Evolutionary conservation across 1,140 invertebrate species (phyloP), one percentile per base, ranked within the genome.

Genomic region (Ceratina japonica): DNA sequence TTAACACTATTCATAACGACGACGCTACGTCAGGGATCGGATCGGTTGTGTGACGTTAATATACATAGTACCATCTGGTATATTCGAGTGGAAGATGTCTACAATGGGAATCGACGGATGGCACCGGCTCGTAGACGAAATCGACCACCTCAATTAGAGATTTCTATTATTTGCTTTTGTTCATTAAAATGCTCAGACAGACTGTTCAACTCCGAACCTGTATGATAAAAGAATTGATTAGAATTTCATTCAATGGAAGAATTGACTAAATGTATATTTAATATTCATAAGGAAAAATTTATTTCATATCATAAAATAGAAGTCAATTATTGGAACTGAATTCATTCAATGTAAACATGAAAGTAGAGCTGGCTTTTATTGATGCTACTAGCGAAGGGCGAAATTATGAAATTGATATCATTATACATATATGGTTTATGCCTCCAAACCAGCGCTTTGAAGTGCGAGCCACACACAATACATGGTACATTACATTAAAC

Each of bases 21-120:
- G 49, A 7, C 18, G 8, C 20, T 16, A 18, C 22, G 15, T 0
- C 20, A 0, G 13, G 18, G 16, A 69, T 52, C 51, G 22, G 54
- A 16, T 54, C 66, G 66, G 10, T 69, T 52, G 27, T 51, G 49
- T 69, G 66, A 69, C 22, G 22, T 16, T 54, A 27, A 69, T 69
- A 44, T 8, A 7, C 10, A 44, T 51, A 0, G 37, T 49, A 4
- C 16, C n/a, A n/a, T n/a, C n/a, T n/a, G n/a, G n/a, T n/a, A n/a
- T n/a, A n/a, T n/a, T n/a, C n/a, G n/a, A n/a, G n/a, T n/a, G n/a
- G 18, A 64, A 64, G 5, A 5, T 1, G 3, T 37, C 27, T 16
- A 63, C 61, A 27, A 62, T 44, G 12, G 24, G 3, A 31, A 1
- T 24, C 16, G 64, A 24, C 12, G 20, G 15, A 54, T 18, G 4